Base-by-base conservation (phyloP, 2,113 vertebrate genomes). In the Sinosuthora webbiana region DNA sequence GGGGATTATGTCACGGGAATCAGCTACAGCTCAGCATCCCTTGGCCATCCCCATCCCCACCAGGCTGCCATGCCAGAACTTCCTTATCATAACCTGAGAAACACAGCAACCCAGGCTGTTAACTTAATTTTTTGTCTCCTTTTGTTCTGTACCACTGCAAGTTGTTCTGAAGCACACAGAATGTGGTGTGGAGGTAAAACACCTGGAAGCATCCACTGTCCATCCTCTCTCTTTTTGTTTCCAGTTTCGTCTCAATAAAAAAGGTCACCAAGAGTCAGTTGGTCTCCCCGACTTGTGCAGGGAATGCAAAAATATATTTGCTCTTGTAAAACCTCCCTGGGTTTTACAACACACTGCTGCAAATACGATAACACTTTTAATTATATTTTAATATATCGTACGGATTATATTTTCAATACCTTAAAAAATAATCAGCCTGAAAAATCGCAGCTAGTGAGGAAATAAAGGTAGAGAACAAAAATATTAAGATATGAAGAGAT, bases 331-430 rank as follows among this genome's bases (percentile, higher is more conserved):
- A 76, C 74, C 55, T 90, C 83, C 68, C 84, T 47, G 47, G 85
- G 86, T n/a, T n/a, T n/a, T 53, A 49, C 41, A 89, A 53, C 55
- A 71, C 0, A 16, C 35, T 88, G 88, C 85, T 52, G 63, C 50
- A 96, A 95, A 89, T 42, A 71, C 2, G 89, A 85, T 93, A 95
- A 95, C 62, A 42, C 8, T 68, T 89, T 79, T 68, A 95, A 95
- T 94, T 97, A 76, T 78, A 69, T 93, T 95, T 92, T 93, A 90
- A 80, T 80, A 59, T 71, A 82, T 76, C 19, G 8, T 56, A 42
- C 1, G 2, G 92, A 91, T 97, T 95, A 73, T 91, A 68, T 71
- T 94, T 96, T 79, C 80, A 93, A 87, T 79, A 85, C 57, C 52
- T 84, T 56, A 82, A 90, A 90, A 93, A 89, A 64, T 53, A 84